Evolutionary conservation across 2,797 vertebrate genomes (phyloP).

Genomic region (Hozukius guyotensis): DNA sequence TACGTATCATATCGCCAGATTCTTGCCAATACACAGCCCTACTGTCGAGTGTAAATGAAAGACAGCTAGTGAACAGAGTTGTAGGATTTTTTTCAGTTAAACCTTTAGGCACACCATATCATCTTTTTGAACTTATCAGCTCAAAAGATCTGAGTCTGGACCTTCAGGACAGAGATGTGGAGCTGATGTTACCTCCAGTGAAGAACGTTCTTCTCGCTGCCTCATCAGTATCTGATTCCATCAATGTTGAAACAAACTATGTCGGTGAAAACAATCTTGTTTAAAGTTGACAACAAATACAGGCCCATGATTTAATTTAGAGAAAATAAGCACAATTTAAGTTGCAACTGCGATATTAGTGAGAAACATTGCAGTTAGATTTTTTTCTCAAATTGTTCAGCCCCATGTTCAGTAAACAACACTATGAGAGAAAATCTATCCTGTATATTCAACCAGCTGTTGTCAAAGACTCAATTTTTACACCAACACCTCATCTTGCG

Average conservation of each 20-base stretch:
- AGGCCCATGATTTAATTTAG: too few relatives aligned
- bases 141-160: background rate
- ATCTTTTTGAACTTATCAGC: too few relatives aligned
- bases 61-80: background rate
- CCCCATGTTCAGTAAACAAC: background rate
- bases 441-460: background rate
- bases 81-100: too few relatives aligned
- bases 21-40: too few relatives aligned
- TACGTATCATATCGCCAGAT: rapidly evolving
- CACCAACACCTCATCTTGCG: background rate
- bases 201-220: background rate
- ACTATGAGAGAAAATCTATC: background rate
- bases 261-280: too few relatives aligned
- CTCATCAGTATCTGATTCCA: background rate
- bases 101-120: too few relatives aligned
- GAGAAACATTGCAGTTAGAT: rapidly evolving
- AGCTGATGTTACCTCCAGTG: background rate
- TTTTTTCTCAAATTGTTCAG: too few relatives aligned
- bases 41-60: background rate
- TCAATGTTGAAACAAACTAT: background rate
- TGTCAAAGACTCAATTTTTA: background rate
- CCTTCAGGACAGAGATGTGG: background rate
- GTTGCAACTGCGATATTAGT: background rate
- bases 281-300: too few relatives aligned
- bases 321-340: background rate